phyloP scores from a whole-genome alignment of 1,140 invertebrate species.

The Ceratosolen solmsi region DNA sequence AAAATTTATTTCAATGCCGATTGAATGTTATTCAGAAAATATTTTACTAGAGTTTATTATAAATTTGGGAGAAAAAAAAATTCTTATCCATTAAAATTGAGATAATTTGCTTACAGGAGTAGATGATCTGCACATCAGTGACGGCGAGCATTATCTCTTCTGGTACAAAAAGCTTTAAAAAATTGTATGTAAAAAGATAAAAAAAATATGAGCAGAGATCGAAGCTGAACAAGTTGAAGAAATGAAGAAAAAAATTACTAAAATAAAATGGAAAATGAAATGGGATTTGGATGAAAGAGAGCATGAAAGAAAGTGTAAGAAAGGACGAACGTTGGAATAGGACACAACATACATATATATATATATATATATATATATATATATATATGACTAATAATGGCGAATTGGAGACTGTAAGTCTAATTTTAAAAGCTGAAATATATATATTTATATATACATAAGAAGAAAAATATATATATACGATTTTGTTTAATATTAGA shows the following conservation, averaged over 20 bases:
- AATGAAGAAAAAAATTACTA: constrained; percentile 13
- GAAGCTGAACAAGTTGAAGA: constrained; percentile 28
- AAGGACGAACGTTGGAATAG: constrained; percentile 23
- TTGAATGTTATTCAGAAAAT: too few relatives aligned
- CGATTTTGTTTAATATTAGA: too few relatives aligned
- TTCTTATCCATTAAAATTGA: not conserved
- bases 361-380: too few relatives aligned
- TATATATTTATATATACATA: constrained; percentile 9
- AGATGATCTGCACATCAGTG: constrained; percentile 86
- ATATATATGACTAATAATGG: constrained; percentile 45
- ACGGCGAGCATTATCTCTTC: constrained; percentile 89
- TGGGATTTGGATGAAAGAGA: not conserved
- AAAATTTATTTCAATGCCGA: too few relatives aligned
- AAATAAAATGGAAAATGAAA: not conserved
- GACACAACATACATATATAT: constrained; percentile 31
- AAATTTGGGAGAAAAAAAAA: too few relatives aligned
- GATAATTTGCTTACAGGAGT: constrained; percentile 77
- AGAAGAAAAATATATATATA: constrained; percentile 9
- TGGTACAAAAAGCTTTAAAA: constrained; percentile 93
- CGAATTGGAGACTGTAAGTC: constrained; percentile 48
- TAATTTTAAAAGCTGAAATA: constrained; percentile 25
- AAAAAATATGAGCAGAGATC: constrained; percentile 42
- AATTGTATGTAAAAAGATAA: constrained; percentile 48
- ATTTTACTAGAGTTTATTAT: too few relatives aligned
- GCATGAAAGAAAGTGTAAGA: not conserved